Evolutionary conservation across 2,888 invertebrate genomes (phyloP), one percentile per base, ranked within the genome.

Genomic region (Pyrrhosoma nymphula): DNA sequence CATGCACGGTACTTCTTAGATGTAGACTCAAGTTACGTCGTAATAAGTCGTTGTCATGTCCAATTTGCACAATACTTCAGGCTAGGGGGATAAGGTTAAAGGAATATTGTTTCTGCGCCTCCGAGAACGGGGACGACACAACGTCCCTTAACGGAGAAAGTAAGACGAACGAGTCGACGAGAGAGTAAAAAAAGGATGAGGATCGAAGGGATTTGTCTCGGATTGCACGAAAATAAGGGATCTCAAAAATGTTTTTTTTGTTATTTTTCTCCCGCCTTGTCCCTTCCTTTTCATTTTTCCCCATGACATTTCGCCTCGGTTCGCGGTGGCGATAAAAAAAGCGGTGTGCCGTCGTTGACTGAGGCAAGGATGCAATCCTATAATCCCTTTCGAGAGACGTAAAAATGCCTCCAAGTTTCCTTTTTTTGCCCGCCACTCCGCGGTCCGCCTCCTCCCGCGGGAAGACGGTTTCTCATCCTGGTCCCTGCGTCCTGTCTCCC

Each of bases 361-460:
- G 47, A 47, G 39, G 63, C 26, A 1, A 47, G 93, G 89, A 55
- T 89, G 55, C 55, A 56, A 93, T 47, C 55, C 69, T 63, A 63
- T 75, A 93, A 93, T 93, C 93, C 60, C 69, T 91, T 91, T 93
- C 75, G 35, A 63, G 93, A 93, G 69, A 63, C 75, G 63, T 93
- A 47, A 93, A 93, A 69, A 47, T 69, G 16, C 26, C 55, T 47
- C 47, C 89, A 56, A 56, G 55, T 69, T 93, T 30, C 35, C 56
- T 60, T 47, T 47, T 60, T 60, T 4, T 14, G 23, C n/a, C 39
- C 56, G 56, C 39, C 30, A n/a, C n/a, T 93, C 47, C n/a, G 69
- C n/a, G 55, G 56, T n/a, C 63, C 47, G 47, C 93, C 47, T 47
- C 23, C 69, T 18, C 16, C 69, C 63, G 26, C 30, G 30, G 82